Conservation (phyloP, 2,113 vertebrate species). For the Herpetotheres cachinnans region DNA sequence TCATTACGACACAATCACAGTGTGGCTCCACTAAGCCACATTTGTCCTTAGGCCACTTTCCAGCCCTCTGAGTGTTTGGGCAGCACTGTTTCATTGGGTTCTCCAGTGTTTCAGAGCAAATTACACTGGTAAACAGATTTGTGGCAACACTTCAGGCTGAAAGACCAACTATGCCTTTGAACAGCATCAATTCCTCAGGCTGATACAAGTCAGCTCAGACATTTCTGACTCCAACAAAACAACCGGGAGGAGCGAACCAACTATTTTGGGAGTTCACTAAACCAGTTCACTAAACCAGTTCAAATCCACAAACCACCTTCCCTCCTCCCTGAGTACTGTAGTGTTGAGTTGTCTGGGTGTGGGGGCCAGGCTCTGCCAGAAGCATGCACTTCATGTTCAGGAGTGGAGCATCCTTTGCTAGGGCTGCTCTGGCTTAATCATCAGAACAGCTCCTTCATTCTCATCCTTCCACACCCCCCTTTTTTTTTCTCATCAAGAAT, state of each 20-base stretch:
- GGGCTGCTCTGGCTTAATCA: neutral
- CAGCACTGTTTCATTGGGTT: neutral
- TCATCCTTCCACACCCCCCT: neutral
- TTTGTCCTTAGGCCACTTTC: neutral
- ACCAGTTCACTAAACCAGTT: neutral
- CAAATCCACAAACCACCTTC: neutral
- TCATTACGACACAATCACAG: neutral
- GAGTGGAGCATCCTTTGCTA: neutral
- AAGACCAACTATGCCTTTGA: neutral
- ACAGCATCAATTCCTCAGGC: neutral
- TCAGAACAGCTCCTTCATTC: neutral
- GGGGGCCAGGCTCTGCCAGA: neutral
- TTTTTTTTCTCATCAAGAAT: neutral
- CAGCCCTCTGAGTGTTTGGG: neutral
- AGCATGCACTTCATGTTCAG: neutral
- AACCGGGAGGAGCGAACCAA: neutral
- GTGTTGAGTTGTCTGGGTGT: neutral
- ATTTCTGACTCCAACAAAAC: neutral
- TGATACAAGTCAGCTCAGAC: neutral
- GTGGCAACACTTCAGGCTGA: neutral
- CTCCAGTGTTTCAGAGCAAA: neutral
- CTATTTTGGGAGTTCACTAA: neutral
- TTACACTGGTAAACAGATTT: neutral
- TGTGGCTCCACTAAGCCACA: neutral
- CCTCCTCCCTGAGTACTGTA: neutral